Conservation (phyloP, 2,797 vertebrate species). For the Crenuchus spilurus region DNA sequence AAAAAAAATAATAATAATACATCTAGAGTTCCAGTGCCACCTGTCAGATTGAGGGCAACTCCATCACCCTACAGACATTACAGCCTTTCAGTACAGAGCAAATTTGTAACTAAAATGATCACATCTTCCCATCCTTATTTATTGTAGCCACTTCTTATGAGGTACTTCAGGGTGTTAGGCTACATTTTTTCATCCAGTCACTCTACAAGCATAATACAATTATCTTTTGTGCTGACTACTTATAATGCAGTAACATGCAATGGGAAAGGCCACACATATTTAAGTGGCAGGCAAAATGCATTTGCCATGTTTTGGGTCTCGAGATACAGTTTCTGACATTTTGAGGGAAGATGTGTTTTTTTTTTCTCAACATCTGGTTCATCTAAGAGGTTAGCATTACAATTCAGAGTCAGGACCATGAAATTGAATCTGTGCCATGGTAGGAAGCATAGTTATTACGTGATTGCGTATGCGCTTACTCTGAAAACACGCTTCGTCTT, state of each 20-base stretch:
- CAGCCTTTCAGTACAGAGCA: no score
- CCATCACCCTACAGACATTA: no score
- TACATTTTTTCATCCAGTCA: neutral
- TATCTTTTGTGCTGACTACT: neutral
- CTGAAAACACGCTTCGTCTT: slow-evolving; percentile 16
- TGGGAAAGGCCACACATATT: neutral
- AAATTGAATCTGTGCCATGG: slow-evolving; percentile 55
- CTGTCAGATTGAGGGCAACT: no score
- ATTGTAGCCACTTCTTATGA: no score
- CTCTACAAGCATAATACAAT: no score
- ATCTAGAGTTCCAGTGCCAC: no score
- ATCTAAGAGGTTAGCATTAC: slow-evolving; percentile 29
- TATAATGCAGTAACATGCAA: neutral
- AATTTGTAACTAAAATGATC: no score
- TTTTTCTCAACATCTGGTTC: slow-evolving; percentile 12
- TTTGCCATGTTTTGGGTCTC: slow-evolving; percentile 39
- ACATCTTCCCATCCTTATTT: no score
- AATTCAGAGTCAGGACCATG: slow-evolving; percentile 53
- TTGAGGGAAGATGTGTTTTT: slow-evolving; percentile 1
- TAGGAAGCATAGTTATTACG: slow-evolving; percentile 42
- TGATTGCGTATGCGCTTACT: slow-evolving; percentile 9
- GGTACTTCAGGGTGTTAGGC: no score
- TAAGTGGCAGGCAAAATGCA: slow-evolving; percentile 17
- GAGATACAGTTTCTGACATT: slow-evolving; percentile 36
- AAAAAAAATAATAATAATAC: no score